A percentile compares a stretch with the other conserved stretches of the same genome.
Evolutionary conservation across 2,888 invertebrate genomes (phyloP).

Genomic region (Megastigmus dorsalis): DNA sequence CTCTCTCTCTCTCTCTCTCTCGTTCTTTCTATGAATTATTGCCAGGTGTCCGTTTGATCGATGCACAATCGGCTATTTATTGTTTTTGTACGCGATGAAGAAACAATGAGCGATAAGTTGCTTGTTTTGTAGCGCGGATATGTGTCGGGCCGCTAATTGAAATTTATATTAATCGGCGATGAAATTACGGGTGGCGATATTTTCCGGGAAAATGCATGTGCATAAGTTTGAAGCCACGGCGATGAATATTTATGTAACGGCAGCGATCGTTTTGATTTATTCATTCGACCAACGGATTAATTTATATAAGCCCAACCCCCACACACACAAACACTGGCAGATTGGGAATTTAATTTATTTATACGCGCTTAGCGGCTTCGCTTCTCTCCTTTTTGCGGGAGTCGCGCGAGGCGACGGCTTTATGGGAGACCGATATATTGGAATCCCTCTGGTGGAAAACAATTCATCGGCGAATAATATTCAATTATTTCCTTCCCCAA

Average conservation of each 20-base stretch:
- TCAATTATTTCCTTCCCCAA: too few relatives aligned
- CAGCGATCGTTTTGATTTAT: not conserved
- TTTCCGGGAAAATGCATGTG: not conserved
- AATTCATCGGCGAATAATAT: too few relatives aligned
- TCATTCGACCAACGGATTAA: too few relatives aligned
- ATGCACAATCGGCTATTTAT: too few relatives aligned
- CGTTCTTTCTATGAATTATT: not conserved
- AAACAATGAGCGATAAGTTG: slow-evolving; percentile 2
- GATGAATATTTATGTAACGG: slow-evolving; percentile 26
- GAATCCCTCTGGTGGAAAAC: too few relatives aligned
- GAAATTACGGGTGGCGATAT: not conserved
- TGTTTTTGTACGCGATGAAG: not conserved
- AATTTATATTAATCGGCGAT: slow-evolving; percentile 30
- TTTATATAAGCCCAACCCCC: too few relatives aligned
- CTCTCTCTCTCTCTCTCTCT: too few relatives aligned
- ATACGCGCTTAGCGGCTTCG: not conserved
- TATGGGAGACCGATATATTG: too few relatives aligned
- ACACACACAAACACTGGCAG: too few relatives aligned
- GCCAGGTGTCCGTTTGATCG: not conserved
- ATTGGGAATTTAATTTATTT: not conserved
- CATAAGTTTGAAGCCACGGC: slow-evolving; percentile 1
- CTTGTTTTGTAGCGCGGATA: slow-evolving; percentile 10
- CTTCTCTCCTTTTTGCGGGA: not conserved
- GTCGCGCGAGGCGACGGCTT: not conserved
- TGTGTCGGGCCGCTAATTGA: slow-evolving; percentile 31